Base-by-base conservation (phyloP, 2,888 invertebrate species). In the Parapristionchus giblindavisi region DNA sequence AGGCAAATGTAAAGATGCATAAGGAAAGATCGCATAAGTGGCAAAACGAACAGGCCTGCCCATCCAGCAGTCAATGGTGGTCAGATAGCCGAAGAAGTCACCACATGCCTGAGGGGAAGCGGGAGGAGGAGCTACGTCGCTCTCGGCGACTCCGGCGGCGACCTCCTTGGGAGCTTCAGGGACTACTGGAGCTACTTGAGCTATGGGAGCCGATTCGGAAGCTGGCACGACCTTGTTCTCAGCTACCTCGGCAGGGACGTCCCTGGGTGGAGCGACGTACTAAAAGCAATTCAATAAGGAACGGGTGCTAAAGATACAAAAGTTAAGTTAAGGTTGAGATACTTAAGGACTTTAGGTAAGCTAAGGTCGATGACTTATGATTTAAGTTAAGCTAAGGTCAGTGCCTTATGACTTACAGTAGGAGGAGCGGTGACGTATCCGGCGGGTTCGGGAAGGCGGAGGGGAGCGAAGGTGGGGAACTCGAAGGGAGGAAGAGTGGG, bases 401-500 rank as follows among this genome's bases (percentile, higher is more conserved):
- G 32, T 58, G 14, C n/a, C 14, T 58, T 27, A 58, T 24, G 14
- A 11, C 6, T 66, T 17, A 68, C 68, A 32, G 34, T 6, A 34
- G 68, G 68, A 51, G 68, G 68, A n/a, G 68, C 68, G 0, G 68
- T 68, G 8, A 29, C 68, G 68, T 68, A 68, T 51, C 68, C 68
- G 11, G 48, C 21, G 4, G 14, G 43, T 6, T 21, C 29, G 17
- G 63, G 63, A 2, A 38, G 36, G 11, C 17, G 34, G 38, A 65
- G 24, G 27, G 68, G 68, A 3, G 68, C 68, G 68, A 68, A 52
- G 51, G 68, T 68, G 3, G 68, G 68, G 51, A 51, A 68, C 11
- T 34, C 51, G 68, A 68, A 68, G 52, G 68, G 68, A 34, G 68
- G 24, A 27, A 68, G 68, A 1, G 68, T 68, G 32, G 68, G 68